Evolutionary conservation across 1,140 invertebrate genomes (phyloP), one percentile per base, ranked within the genome.

Genomic region (Onthophagus taurus): DNA sequence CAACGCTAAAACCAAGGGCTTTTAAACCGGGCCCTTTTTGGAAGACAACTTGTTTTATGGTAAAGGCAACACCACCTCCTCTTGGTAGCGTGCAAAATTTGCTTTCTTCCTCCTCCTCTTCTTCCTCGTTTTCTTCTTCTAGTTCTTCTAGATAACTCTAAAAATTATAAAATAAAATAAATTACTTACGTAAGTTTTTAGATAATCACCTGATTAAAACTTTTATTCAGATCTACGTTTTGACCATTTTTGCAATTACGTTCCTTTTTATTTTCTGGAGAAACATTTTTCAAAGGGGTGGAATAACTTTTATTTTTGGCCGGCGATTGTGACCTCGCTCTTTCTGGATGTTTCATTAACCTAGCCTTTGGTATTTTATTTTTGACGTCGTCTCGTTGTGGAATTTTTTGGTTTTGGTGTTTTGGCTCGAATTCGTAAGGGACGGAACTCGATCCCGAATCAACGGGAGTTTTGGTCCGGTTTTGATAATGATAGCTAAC

Each of bases 1-100:
- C 90, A 50, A 95, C 90, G 34, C 85, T 92, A 58, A 94, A 94
- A 3, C 90, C 88, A 2, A 93, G 68, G 0, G 85, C 86, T 65
- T 89, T 90, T 53, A 83, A 83, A 2, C 84, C 83, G 1, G 77
- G 75, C 2, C 89, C 89, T 61, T 93, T 93, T 53, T 87, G 74
- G 54, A 89, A 87, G 31, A 52, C 49, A 4, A 61, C 53, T 36
- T 64, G 60, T 29, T 54, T 55, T 26, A 75, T 72, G 33, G 60
- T 70, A 56, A 63, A 67, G 35, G 62, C 63, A 55, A 54, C 70
- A 17, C 57, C 67, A 42, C 56, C 66, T 16, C 58, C 65, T 46
- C 64, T 50, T 13, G 63, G 67, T 31, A 68, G 47, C 11, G 68
- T 70, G 49, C 67, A 70, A 49, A 70, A 70, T 53, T 69, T 67